These are phyloP conservation scores for Gymnocheta viridis DNA, from an alignment of 2,888 invertebrate genomes.

Conservation along the genomic window DNA sequence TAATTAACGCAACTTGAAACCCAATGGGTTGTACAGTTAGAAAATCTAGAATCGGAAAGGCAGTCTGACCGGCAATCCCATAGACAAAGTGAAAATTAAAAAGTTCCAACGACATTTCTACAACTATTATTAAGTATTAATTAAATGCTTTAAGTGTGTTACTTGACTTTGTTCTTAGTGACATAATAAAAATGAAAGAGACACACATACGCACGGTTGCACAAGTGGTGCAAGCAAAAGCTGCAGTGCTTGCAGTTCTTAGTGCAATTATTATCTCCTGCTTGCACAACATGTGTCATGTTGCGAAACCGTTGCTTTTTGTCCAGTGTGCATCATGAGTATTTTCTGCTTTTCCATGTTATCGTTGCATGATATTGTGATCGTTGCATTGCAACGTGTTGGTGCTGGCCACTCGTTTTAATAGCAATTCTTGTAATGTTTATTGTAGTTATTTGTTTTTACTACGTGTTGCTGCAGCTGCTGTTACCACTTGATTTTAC, in stretches of 20 bases:
- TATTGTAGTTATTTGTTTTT: not conserved
- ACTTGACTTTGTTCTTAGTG: constrained; percentile 21
- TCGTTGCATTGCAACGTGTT: constrained; percentile 23
- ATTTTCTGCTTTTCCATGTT: constrained; percentile 4
- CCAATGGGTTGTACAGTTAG: constrained; percentile 49
- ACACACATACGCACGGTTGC: not conserved
- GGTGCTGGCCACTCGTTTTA: constrained; percentile 16
- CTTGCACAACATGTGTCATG: constrained; percentile 61
- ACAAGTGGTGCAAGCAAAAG: not conserved
- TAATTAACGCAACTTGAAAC: constrained; percentile 45
- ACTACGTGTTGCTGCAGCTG: not conserved
- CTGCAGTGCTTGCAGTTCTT: not conserved
- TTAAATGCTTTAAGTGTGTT: constrained; percentile 50
- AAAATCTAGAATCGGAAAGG: not conserved
- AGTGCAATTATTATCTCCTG: constrained; percentile 17
- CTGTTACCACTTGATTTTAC: constrained; percentile 25
- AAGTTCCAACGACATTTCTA: constrained; percentile 37
- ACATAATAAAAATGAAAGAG: constrained; percentile 21
- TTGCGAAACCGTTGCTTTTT: constrained; percentile 56
- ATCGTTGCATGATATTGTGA: constrained; percentile 33
- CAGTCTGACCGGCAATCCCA: not conserved
- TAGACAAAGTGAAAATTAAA: constrained; percentile 28
- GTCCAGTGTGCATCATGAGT: not conserved
- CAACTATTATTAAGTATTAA: constrained; percentile 59
- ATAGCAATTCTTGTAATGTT: not conserved